A percentile compares a stretch with the other conserved stretches of the same genome.
Evolutionary conservation across 2,113 vertebrate species (phyloP).

Genomic region (Lophius piscatorius): DNA sequence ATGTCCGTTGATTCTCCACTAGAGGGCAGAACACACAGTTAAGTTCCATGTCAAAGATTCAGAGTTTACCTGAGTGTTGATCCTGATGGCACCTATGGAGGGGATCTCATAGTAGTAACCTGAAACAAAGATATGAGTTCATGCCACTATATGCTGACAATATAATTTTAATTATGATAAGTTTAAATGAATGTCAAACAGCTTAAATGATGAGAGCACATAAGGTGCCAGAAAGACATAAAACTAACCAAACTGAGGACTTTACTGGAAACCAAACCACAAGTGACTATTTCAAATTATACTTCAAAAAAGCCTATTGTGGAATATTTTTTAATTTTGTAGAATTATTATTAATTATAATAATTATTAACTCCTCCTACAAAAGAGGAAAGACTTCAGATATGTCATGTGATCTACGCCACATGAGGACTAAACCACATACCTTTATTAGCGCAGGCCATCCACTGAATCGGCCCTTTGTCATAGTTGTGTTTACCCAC

Average conservation of each 20-base stretch:
- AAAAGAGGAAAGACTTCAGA: neutral
- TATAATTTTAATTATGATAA: too few species aligned
- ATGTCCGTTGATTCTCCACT: slow-evolving; percentile 27
- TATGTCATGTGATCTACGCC: neutral
- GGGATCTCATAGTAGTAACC: slow-evolving; percentile 99
- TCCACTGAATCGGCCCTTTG: slow-evolving; percentile 96
- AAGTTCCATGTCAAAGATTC: neutral
- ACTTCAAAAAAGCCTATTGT: too few species aligned
- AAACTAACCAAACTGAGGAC: too few species aligned
- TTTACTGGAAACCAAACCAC: too few species aligned
- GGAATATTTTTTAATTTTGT: too few species aligned
- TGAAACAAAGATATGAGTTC: slow-evolving; percentile 64
- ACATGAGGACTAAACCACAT: neutral
- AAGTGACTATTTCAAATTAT: too few species aligned
- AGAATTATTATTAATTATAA: too few species aligned
- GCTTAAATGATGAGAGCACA: too few species aligned
- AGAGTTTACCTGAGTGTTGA: slow-evolving; percentile 92
- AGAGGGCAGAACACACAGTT: slow-evolving; percentile 38
- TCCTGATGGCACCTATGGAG: slow-evolving; percentile 95
- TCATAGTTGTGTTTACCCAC: slow-evolving; percentile 98
- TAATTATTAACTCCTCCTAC: too few species aligned
- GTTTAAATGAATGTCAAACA: neutral
- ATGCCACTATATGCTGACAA: too few species aligned
- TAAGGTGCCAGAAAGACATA: too few species aligned
- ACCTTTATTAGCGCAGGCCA: slow-evolving; percentile 98